Evolutionary conservation across 37 sponge, comb jelly and placozoan species (phyloP), one percentile per base, ranked within the genome.

Genomic region (Cladorhizidae sp.): DNA sequence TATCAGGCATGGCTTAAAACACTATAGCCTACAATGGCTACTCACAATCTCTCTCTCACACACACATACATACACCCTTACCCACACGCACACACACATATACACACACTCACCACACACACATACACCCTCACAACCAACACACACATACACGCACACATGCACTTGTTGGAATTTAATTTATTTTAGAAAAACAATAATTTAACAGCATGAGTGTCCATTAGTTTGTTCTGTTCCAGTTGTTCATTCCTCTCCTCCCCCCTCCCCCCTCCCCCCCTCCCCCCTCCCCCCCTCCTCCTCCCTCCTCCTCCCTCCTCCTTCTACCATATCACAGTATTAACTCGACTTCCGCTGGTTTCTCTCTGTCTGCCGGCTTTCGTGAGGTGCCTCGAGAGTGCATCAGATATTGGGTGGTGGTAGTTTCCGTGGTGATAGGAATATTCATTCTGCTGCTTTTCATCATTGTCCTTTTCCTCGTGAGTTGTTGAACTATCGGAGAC

Each of bases 361-460:
- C 28, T 0, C 23, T 85, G 36, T 36, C 56, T 9, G 78, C 78
- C n/a, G 79, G 73, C 0, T 58, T 72, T 2, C 54, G 22, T n/a
- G 86, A 86, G 61, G 56, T 72, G 18, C 38, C 21, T n/a, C 61
- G 51, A 1, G 64, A 72, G 2, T 86, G 86, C 54, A 29, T 86
- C 20, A 45, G 22, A 38, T 64, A 65, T 39, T 86, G 86, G 86
- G 37, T 86, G 14, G 64, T 86, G 22, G 80, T 63, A 8, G 64
- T 86, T 21, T 45, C 79, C 22, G 73, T 86, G 28, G 79, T 86
- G 52, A 51, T 41, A 3, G 86, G 80, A 12, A 77, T 86, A 41
- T 45, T 78, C 29, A 65, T 58, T 12, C 72, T 77, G n/a, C 29
- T 79, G 15, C 18, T 79, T 68, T 41, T 86, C 21, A 41, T 86